Evolutionary conservation across 2,888 invertebrate species (phyloP), one percentile per base, ranked within the genome.

Genomic region (Myathropa florea): DNA sequence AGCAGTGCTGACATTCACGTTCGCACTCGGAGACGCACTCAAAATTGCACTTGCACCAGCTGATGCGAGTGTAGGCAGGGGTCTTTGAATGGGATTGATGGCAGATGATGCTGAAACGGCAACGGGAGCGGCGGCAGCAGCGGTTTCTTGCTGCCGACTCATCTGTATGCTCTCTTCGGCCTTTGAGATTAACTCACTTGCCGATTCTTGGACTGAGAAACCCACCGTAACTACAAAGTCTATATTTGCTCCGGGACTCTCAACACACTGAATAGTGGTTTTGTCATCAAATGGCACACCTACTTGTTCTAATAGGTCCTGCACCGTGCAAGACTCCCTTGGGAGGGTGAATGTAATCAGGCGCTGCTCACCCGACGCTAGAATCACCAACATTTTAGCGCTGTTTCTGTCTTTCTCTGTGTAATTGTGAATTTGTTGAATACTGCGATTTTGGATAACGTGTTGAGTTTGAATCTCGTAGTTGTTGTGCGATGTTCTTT

Each of bases 311-410:
- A 97, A 93, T 88, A 97, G 95, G 93, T 97, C 96, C 91, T 96
- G 96, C 72, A 97, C 95, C 0, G 96, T 96, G 92, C 97, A 97
- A 87, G 96, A 96, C 91, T 97, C 96, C 90, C 96, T 95, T 7
- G 97, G 97, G 89, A 96, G 93, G 75, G 96, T 96, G 91, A 97
- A 97, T 10, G 96, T 96, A 73, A 97, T 97, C 83, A 97, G 93
- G 90, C 97, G 94, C 92, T 97, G 97, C 92, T 97, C 96, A 14
- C 96, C 96, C 88, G 95, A 96, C 89, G 95, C 95, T 73, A 96
- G 93, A 88, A 96, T 95, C 55, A 97, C 96, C 90, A 97, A 93
- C 97, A 97, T 97, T 91, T 96, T 95, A 9, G 96, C 96, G 14
- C 96, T 96, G 60, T 92, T 92, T n/a, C 91, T 90, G 80, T 92